These are phyloP conservation scores for Calliphora vomitoria DNA, from an alignment of 2,888 invertebrate species.

Conservation along the genomic window DNA sequence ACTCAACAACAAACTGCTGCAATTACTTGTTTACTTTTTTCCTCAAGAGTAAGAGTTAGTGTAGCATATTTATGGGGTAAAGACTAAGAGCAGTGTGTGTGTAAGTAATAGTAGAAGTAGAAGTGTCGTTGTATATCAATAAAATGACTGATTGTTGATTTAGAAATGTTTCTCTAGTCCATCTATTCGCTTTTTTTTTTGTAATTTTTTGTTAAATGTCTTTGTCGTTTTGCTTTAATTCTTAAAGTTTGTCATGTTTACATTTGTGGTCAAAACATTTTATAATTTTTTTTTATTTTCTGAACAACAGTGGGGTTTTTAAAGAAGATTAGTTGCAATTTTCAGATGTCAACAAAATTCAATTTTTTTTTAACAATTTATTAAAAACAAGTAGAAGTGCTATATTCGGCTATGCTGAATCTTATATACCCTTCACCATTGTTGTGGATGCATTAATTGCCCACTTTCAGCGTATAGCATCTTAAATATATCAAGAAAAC, in stretches of 20 bases:
- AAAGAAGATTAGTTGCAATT: no score
- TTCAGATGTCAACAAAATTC: no score
- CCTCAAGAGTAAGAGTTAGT: background rate
- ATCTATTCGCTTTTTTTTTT: background rate
- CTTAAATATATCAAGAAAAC: no score
- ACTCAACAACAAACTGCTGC: background rate
- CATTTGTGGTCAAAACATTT: constrained; percentile 32
- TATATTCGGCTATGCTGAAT: no score
- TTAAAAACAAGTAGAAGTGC: no score
- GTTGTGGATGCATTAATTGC: no score
- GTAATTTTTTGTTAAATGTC: background rate
- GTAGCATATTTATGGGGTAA: no score
- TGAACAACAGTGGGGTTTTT: background rate
- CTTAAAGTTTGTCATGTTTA: constrained; percentile 16
- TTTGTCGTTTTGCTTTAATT: background rate
- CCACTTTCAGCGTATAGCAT: no score
- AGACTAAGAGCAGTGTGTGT: no score
- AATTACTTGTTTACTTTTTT: constrained; percentile 3
- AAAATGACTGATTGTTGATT: background rate
- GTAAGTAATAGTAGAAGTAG: background rate
- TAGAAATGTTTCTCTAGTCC: background rate
- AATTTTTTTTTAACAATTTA: no score
- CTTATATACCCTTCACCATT: no score
- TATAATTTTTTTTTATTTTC: background rate
- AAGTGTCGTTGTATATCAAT: constrained; percentile 3